Evolutionary conservation across 2,797 vertebrate species (phyloP).

Genomic region (Saxicola maurus): DNA sequence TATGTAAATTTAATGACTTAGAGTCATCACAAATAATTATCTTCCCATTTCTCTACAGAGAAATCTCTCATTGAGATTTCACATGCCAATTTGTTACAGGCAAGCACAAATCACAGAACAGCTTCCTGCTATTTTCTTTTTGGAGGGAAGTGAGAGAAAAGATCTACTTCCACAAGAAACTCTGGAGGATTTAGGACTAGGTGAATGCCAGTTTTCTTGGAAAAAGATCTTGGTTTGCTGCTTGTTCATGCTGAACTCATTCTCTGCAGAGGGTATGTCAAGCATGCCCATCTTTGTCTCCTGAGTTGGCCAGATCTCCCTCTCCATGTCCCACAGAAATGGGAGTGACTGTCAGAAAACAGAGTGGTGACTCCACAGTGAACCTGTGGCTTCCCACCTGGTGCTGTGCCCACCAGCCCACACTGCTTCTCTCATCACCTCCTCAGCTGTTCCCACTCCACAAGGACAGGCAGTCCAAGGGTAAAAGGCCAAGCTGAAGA

Average conservation of each 20-base stretch:
- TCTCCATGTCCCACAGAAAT: neutral
- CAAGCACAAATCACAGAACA: neutral
- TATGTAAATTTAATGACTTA: neutral
- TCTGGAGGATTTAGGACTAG: neutral
- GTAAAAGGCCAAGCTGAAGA: neutral
- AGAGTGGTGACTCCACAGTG: accelerated
- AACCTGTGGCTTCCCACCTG: neutral
- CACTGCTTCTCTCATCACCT: constrained; percentile 33
- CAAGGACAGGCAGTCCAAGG: neutral
- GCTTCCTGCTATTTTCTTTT: neutral
- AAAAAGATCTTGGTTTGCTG: neutral
- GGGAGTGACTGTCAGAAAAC: neutral
- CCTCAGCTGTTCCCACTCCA: constrained; percentile 17
- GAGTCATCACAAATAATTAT: neutral
- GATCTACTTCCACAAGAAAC: neutral
- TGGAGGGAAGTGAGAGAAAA: neutral
- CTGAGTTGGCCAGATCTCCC: neutral
- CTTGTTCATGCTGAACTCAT: neutral
- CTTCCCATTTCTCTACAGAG: neutral
- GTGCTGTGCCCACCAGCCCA: neutral
- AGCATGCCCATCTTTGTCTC: neutral
- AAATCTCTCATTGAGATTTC: neutral
- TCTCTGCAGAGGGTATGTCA: neutral
- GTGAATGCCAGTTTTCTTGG: neutral
- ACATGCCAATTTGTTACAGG: neutral